phyloP scores from a whole-genome alignment of 2,797 vertebrate genomes.

The Sebastolobus alascanus region DNA sequence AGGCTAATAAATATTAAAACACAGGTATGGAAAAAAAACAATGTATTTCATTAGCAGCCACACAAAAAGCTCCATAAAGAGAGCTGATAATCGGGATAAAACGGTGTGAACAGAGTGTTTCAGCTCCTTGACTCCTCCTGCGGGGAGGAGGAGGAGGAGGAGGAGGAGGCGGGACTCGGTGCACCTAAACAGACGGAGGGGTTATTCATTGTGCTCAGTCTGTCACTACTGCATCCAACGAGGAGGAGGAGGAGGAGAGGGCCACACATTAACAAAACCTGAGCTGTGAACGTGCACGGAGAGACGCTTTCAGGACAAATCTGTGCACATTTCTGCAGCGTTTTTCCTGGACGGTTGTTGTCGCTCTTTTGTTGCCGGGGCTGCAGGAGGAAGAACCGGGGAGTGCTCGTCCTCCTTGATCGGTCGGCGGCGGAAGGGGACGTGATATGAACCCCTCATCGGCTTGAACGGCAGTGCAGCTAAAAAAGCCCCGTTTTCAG shows the following conservation, averaged over 20 bases:
- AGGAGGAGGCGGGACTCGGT: slow-evolving; percentile 76
- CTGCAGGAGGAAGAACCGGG: slow-evolving; percentile 51
- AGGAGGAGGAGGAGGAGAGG: slow-evolving; percentile 18
- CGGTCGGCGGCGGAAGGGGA: slow-evolving; percentile 53
- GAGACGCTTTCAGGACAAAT: not conserved
- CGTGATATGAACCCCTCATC: slow-evolving; percentile 72
- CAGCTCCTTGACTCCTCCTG: slow-evolving; percentile 82
- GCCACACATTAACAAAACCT: slow-evolving; percentile 19
- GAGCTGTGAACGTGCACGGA: slow-evolving; percentile 16
- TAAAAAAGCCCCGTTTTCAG: slow-evolving; percentile 39
- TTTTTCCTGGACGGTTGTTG: not conserved
- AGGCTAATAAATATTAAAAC: not conserved
- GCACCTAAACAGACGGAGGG: slow-evolving; percentile 85
- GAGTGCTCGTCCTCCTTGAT: slow-evolving; percentile 40
- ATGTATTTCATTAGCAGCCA: slow-evolving; percentile 14
- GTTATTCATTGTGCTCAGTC: slow-evolving; percentile 80
- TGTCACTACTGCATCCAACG: slow-evolving; percentile 73
- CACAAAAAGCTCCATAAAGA: slow-evolving; percentile 38
- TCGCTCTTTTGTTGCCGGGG: slow-evolving; percentile 43
- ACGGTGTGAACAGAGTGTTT: slow-evolving; percentile 56
- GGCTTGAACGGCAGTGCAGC: slow-evolving; percentile 59
- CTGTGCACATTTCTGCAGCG: slow-evolving; percentile 17
- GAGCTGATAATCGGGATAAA: slow-evolving; percentile 53
- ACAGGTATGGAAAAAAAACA: slow-evolving; percentile 1
- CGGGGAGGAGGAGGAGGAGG: slow-evolving; percentile 68